A percentile compares a stretch with the other conserved stretches of the same genome.
Conservation (phyloP, 2,797 vertebrate species). For the Pelodytes ibericus region DNA sequence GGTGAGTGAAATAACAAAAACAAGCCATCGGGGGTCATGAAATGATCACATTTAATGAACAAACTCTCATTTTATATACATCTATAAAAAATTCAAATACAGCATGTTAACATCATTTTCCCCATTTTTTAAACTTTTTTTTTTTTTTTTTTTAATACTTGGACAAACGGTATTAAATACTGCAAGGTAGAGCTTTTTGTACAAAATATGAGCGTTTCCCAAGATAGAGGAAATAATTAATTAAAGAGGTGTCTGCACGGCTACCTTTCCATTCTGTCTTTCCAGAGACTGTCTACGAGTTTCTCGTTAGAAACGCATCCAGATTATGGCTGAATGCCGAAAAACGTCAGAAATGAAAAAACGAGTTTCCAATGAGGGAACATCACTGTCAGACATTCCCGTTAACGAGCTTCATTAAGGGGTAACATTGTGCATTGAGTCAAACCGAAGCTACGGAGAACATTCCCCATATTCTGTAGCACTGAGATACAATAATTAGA, state of each 20-base stretch:
- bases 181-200: slow-evolving; percentile 60
- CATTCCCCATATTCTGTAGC: no score
- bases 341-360: no score
- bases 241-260: slow-evolving; percentile 49
- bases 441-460: no score
- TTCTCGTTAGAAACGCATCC: no score
- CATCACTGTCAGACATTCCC: no score
- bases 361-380: no score
- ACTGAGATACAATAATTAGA: no score
- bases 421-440: no score
- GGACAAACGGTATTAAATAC: slow-evolving; percentile 78
- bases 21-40: slow-evolving; percentile 74
- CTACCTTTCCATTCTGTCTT: slow-evolving; percentile 52
- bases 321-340: no score
- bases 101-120: slow-evolving; percentile 78
- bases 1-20: slow-evolving; percentile 1
- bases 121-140: slow-evolving; percentile 25
- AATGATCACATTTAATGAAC: slow-evolving; percentile 99
- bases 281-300: no score
- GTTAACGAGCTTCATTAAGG: no score
- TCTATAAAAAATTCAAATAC: slow-evolving; percentile 99
- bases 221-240: slow-evolving; percentile 52
- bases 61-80: slow-evolving; percentile 96
- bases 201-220: slow-evolving; percentile 63
- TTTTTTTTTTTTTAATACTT: slow-evolving; percentile 71